These are phyloP conservation scores for Liodrosophila aerea DNA, from an alignment of 2,888 invertebrate species.

Conservation along the genomic window DNA sequence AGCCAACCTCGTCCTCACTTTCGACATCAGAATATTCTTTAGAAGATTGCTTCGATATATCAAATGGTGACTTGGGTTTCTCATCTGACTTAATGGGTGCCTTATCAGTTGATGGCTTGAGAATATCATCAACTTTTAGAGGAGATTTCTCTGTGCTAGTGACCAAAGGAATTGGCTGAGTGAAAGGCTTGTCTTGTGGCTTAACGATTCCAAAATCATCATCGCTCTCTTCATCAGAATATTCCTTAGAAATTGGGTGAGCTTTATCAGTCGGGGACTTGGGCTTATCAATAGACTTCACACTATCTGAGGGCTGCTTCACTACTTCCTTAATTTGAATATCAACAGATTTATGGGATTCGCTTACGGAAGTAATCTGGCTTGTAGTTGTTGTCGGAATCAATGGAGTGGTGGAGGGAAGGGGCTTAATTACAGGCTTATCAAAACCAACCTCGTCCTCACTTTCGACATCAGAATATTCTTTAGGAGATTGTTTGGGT, in stretches of 20 bases:
- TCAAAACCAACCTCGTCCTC: constrained; percentile 1
- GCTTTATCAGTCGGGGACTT: constrained; percentile 5
- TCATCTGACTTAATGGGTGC: constrained; percentile 10
- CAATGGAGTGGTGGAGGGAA: too few species aligned
- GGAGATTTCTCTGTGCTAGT: constrained; percentile 8
- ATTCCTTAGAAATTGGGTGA: constrained; percentile 12
- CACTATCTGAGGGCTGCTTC: not conserved
- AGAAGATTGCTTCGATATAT: constrained; percentile 1
- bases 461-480: constrained; percentile 14
- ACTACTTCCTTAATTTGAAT: not conserved
- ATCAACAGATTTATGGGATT: constrained; percentile 2
- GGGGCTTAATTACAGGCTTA: not conserved
- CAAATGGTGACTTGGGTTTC: constrained; percentile 22
- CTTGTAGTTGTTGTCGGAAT: not conserved
- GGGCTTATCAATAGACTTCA: constrained; percentile 4
- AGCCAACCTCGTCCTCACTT: constrained; percentile 9
- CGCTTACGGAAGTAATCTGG: constrained; percentile 1
- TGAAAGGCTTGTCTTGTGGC: constrained; percentile 2
- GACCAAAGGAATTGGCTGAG: not conserved
- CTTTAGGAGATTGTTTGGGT: not conserved
- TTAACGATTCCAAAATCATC: constrained; percentile 6
- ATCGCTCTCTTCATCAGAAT: constrained; percentile 10
- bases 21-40: constrained; percentile 21
- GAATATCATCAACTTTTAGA: constrained; percentile 4
- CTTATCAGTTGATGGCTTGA: not conserved